Base-by-base conservation (phyloP, 2,797 vertebrate genomes). In the Benthosema pterotum region DNA sequence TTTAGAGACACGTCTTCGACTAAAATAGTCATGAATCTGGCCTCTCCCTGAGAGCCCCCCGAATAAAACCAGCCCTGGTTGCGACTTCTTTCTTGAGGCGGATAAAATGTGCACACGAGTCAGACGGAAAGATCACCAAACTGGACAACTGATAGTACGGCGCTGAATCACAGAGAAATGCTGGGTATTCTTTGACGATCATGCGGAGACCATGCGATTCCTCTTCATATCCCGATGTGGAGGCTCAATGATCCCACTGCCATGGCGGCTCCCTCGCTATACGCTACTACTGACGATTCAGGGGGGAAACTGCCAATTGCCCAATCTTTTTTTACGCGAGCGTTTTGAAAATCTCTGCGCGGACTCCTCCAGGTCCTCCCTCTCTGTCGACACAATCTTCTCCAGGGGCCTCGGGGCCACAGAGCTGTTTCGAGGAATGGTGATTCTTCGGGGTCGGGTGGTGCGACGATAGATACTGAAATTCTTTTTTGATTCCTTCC, bases 241-340 rank as follows among this genome's bases (percentile, higher is more conserved):
- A 92, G 89, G 86, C 90, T 90, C 89, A 83, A 60, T 78, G 92
- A 92, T 90, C 90, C 91, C 82, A 83, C 86, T 84, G 93, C 92
- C 94, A 95, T 95, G 94, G 93, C 93, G 93, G 92, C 91, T 93
- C 90, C 92, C 88, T 90, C 88, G 84, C 90, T 88, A 78, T 81
- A 85, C 77, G 62, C 84, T 73, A 90, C 83, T 86, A 79, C 86
- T 87, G 82, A 86, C 75, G 67, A 87, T 88, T 87, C 85, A 85
- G 90, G 80, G 83, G 87, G 91, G 88, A 89, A 84, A 81, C 86
- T 78, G 76, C 86, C 82, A 84, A 80, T 75, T 78, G 78, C 79
- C 83, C 78, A 73, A 74, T 79, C 70, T 77, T 79, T 66, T 72
- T 74, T 59, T 74, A 57, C 52, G 65, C 64, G 68, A 67, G 70